These are phyloP conservation scores for Chlamydotis undulata DNA, from an alignment of 2,113 vertebrate species.

Conservation along the genomic window DNA sequence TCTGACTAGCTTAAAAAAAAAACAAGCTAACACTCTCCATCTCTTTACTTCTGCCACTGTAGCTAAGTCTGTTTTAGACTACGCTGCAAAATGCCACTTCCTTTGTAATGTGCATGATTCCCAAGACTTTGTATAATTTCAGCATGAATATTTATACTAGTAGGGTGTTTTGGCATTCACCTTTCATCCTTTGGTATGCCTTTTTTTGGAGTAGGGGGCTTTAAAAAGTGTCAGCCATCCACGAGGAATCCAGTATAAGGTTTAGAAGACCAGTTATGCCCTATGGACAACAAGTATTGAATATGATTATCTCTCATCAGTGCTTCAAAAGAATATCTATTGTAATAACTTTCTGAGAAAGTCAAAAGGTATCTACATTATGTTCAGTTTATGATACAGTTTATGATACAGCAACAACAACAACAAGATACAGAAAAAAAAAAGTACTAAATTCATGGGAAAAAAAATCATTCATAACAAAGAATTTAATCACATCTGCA, in stretches of 20 bases:
- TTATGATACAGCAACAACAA: not conserved
- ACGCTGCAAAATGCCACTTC: not conserved
- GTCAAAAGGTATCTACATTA: not conserved
- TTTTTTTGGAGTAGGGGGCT: not conserved
- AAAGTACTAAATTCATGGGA: not conserved
- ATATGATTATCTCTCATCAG: not conserved
- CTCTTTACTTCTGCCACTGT: not conserved
- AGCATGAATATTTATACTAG: not conserved
- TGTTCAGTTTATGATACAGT: not conserved
- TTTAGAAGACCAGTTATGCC: not conserved
- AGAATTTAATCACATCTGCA: conserved; percentile 41
- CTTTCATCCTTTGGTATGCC: not conserved
- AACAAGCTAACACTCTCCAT: not conserved
- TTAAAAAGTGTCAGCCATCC: not conserved
- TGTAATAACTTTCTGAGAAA: not conserved
- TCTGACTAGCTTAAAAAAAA: not conserved
- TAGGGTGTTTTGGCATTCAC: not conserved
- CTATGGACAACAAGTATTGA: not conserved
- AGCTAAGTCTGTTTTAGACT: not conserved
- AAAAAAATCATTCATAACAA: conserved; percentile 8
- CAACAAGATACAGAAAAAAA: not conserved
- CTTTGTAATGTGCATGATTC: not conserved
- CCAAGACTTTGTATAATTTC: not conserved
- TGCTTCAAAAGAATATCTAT: not conserved
- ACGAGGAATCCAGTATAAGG: not conserved